phyloP scores from a whole-genome alignment of 2,113 vertebrate genomes.

The Myrmecobius fasciatus region DNA sequence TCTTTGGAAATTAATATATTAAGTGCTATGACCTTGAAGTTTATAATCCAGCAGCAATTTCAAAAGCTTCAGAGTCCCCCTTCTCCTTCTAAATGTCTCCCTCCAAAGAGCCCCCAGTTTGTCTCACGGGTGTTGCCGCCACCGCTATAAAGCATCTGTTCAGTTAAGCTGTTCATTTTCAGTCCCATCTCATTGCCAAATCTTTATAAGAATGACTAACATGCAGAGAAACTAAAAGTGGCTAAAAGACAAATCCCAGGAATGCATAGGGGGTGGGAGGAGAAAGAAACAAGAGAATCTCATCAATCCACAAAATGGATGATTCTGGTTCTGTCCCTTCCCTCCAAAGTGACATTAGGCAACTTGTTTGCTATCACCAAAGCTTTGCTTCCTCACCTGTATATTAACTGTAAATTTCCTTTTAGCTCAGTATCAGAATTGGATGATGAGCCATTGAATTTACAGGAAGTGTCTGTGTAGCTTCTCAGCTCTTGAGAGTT shows the following conservation, averaged over 20 bases:
- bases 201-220: constrained; percentile 43
- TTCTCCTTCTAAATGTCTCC: not conserved
- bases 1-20: not conserved
- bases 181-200: constrained; percentile 48
- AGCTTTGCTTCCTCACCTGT: not conserved
- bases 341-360: not conserved
- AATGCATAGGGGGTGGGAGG: not conserved
- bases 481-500: not conserved
- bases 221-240: constrained; percentile 41
- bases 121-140: constrained; percentile 46
- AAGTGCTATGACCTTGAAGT: not conserved
- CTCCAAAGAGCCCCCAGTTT: constrained; percentile 1
- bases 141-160: constrained; percentile 49
- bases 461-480: not conserved
- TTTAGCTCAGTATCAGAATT: not conserved
- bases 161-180: constrained; percentile 58
- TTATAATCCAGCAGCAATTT: not conserved
- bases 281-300: not conserved
- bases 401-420: not conserved
- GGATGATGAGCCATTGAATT: not conserved
- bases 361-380: not conserved
- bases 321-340: not conserved
- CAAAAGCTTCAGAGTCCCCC: not conserved
- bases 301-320: not conserved
- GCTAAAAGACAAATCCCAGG: not conserved